Evolutionary conservation across 2,888 invertebrate genomes (phyloP), one percentile per base, ranked within the genome.

Genomic region (Rhaphigaster nebulosa): DNA sequence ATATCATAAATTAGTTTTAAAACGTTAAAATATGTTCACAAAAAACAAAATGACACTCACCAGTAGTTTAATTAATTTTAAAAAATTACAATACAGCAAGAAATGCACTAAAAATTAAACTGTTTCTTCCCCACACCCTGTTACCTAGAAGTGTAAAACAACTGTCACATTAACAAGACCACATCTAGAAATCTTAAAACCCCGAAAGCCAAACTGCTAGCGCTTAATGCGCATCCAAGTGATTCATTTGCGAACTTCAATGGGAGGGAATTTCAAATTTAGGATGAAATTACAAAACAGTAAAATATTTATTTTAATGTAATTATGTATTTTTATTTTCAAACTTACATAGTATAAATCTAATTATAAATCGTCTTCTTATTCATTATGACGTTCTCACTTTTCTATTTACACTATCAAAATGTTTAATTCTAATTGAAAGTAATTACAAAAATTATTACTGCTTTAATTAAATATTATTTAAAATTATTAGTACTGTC

Each of bases 161-260:
- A 88, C 88, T 88, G 88, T 88, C 88, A 88, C 88, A 45, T 41
- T 13, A 88, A 29, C 56, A 50, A 41, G 29, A 88, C 23, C 41
- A 88, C 88, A 88, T 88, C 88, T 88, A 88, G 20, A 60, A 88
- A 88, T 41, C 88, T 65, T 88, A 65, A 41, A 88, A 60, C 84
- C 12, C 65, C 60, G 38, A 65, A 88, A 84, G 84, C 84, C 65
- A 88, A 88, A 88, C 88, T n/a, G 88, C 41, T 65, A 41, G 34
- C n/a, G 60, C 34, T 23, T 8, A 13, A 6, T 26, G 88, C 88
- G 88, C 88, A 41, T n/a, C 60, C 88, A 54, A 60, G 56, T 38
- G 60, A 65, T 23, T 26, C 60, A 38, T 60, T 60, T n/a, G n/a
- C n/a, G n/a, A 56, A 60, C 60, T 60, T 26, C 41, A 38, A 20